Conservation (phyloP, 2,113 vertebrate genomes). For the Cavia porcellus region DNA sequence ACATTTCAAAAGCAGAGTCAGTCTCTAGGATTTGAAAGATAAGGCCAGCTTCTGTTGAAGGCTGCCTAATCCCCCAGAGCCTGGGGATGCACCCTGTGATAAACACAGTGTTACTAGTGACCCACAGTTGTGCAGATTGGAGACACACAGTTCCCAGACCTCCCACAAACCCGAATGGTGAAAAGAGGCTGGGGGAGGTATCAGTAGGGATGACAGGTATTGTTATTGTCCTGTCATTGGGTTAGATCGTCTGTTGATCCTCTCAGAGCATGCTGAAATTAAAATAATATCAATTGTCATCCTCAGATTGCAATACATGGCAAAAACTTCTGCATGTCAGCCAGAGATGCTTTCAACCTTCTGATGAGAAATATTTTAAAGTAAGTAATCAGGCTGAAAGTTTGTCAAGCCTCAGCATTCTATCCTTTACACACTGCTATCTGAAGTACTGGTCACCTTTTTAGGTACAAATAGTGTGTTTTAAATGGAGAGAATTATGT, state of each 20-base stretch:
- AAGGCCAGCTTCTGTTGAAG: neutral
- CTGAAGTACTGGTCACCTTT: neutral
- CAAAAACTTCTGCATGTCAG: conserved; percentile 96
- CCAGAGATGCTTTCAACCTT: conserved; percentile 95
- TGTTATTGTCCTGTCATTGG: neutral
- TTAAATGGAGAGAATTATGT: conserved; percentile 10
- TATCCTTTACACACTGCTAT: neutral
- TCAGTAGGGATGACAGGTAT: neutral
- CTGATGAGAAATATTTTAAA: conserved; percentile 97
- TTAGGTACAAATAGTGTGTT: conserved; percentile 5
- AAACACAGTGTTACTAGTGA: neutral
- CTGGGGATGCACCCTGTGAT: neutral
- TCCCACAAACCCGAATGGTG: neutral
- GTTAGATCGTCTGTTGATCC: neutral
- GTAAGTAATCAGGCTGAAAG: conserved; percentile 85
- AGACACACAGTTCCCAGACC: neutral
- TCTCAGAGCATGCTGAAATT: neutral
- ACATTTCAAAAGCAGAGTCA: conserved; percentile 16
- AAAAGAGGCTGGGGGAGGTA: neutral
- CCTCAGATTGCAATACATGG: conserved; percentile 97
- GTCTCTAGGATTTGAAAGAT: neutral
- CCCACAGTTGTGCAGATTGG: neutral
- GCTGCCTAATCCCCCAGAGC: neutral
- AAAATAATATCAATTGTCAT: conserved; percentile 60
- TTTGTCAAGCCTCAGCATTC: neutral